Evolutionary conservation across 2,797 vertebrate genomes (phyloP).

Genomic region (Bovichtus variegatus): DNA sequence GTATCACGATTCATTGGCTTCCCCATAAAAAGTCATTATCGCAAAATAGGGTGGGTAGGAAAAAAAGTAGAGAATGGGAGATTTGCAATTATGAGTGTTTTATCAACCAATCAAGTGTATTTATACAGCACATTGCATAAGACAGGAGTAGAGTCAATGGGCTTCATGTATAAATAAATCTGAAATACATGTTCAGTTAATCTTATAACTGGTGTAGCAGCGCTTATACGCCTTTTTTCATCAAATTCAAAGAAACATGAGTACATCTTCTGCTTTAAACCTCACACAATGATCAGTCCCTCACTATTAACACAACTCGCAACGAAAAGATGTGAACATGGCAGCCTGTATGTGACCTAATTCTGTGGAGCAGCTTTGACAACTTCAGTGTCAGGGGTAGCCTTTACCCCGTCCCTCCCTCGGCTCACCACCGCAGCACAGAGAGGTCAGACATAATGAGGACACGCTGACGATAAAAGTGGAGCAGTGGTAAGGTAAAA

Average conservation of each 20-base stretch:
- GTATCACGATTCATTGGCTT: neutral
- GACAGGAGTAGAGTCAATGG: no score
- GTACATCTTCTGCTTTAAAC: neutral
- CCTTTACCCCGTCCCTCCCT: constrained; percentile 20
- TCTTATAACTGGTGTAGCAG: neutral
- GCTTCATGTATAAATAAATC: neutral
- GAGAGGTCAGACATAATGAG: constrained; percentile 43
- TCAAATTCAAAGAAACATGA: neutral
- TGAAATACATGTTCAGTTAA: neutral
- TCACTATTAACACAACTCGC: neutral
- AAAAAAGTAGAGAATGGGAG: neutral
- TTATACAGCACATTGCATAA: no score
- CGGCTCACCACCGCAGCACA: constrained; percentile 15
- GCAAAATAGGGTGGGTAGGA: neutral
- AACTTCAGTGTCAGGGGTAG: constrained; percentile 24
- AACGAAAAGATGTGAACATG: neutral
- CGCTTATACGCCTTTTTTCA: neutral
- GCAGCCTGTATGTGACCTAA: constrained; percentile 8
- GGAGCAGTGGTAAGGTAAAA: constrained; percentile 35
- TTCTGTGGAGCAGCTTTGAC: constrained; percentile 18
- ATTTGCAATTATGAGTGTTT: neutral
- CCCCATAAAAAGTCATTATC: neutral
- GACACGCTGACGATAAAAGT: constrained; percentile 24
- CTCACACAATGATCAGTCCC: neutral
- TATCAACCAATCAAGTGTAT: neutral